Conservation (phyloP, 1,140 invertebrate genomes). For the Cotesia chilonis region DNA sequence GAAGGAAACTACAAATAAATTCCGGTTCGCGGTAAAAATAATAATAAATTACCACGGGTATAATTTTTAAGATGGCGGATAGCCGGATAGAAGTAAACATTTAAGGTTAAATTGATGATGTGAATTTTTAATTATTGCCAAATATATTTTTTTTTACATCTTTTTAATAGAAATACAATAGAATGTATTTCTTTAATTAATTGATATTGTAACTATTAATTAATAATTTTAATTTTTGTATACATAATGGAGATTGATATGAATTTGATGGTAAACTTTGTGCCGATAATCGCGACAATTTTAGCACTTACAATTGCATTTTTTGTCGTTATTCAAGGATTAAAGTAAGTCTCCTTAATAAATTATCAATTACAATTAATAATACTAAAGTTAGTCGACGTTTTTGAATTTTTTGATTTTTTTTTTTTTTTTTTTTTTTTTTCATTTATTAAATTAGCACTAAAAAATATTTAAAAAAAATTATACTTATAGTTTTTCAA, state of each 20-base stretch:
- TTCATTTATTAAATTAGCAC: not conserved
- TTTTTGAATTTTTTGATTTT: not conserved
- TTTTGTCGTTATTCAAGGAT: constrained; percentile 46
- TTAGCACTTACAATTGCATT: constrained; percentile 42
- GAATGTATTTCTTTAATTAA: not conserved
- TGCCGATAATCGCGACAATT: constrained; percentile 39
- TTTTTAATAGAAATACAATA: not conserved
- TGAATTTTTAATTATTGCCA: no score
- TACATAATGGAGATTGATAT: constrained; percentile 45
- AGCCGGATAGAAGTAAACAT: not conserved
- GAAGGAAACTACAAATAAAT: no score
- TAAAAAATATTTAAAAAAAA: no score
- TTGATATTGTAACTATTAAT: not conserved
- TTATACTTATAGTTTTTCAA: no score
- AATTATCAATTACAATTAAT: not conserved
- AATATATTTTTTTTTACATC: no score
- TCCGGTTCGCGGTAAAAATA: no score
- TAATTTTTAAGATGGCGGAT: no score
- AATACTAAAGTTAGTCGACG: constrained; percentile 8
- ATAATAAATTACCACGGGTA: no score
- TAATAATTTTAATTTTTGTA: not conserved
- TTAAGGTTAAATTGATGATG: not conserved
- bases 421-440: constrained; percentile 13
- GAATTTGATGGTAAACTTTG: constrained; percentile 47
- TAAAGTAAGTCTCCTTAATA: constrained; percentile 48